Evolutionary conservation across 2,888 invertebrate genomes (phyloP), one percentile per base, ranked within the genome.

Genomic region (Liposcelis brunnea): DNA sequence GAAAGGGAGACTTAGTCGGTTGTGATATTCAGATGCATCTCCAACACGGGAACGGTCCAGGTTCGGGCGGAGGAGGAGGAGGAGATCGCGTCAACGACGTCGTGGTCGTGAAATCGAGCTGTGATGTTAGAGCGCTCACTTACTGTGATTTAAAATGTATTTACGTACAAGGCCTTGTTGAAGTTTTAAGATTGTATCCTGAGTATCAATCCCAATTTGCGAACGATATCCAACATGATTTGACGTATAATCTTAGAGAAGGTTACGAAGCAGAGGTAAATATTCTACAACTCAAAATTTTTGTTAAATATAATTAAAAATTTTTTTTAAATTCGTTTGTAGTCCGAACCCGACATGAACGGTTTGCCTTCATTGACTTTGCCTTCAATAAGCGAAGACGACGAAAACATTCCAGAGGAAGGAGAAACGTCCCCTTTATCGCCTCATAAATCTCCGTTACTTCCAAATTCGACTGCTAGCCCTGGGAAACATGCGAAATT

Each of bases 141-240:
- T 94, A 94, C 66, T 94, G 94, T 64, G 94, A 94, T 67, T 71
- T 94, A 48, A 93, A 94, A 66, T 89, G 90, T 65, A 83, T 94
- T 53, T 79, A 87, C 64, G 86, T 90, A 71, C 80, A 78, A 50
- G 91, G 93, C 1, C 69, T 94, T 42, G 80, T 87, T 11, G 91
- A 91, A 54, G 89, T 87, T 1, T 69, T 94, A 12, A 71, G 86
- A 2, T 67, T 93, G 1, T 94, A 94, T 62, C 91, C 93, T 0
- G 93, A 94, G 61, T 94, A 90, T 61, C 90, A 90, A 56, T 86
- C 89, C 58, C 85, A 90, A 61, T 94, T 94, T 61, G 80, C 86
- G 42, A 78, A 89, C 55, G 94, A 94, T 60, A 90, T 94, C 54
- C 85, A 89, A 56, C 91, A 93, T 59, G 94, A 94, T 62, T 72